Percentiles rank a stretch among this genome's conserved stretches.
These are phyloP conservation scores for Siniperca obscura DNA, from an alignment of 2,797 vertebrate species.

Conservation along the genomic window DNA sequence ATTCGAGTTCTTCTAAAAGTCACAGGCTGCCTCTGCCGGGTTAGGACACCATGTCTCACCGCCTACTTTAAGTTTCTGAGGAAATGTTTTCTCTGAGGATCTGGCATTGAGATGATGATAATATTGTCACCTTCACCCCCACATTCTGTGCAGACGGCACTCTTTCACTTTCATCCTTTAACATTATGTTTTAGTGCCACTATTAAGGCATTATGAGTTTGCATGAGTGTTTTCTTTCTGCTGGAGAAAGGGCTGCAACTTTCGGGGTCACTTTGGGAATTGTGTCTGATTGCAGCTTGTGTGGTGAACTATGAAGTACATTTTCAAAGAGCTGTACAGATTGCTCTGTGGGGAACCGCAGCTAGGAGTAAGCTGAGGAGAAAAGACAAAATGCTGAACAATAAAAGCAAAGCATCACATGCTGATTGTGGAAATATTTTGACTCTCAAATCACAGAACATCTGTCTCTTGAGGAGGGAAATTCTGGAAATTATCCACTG, in stretches of 20 bases:
- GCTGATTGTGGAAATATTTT: conserved; percentile 44
- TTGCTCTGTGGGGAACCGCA: conserved; percentile 61
- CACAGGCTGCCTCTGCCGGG: conserved; percentile 29
- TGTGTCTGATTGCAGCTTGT: conserved; percentile 76
- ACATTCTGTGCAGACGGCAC: conserved; percentile 49
- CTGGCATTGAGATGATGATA: conserved; percentile 72
- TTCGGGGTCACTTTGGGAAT: conserved; percentile 76
- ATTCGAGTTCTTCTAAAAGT: conserved; percentile 53
- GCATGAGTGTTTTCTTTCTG: conserved; percentile 61
- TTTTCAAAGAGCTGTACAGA: conserved; percentile 61
- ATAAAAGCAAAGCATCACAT: conserved; percentile 39
- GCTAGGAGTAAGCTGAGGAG: conserved; percentile 34
- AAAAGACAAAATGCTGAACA: conserved; percentile 48
- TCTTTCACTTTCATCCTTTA: conserved; percentile 70
- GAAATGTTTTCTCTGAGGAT: conserved; percentile 70
- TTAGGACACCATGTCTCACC: conserved; percentile 64
- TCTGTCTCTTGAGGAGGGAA: conserved; percentile 23
- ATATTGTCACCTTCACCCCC: conserved; percentile 82
- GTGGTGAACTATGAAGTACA: conserved; percentile 79
- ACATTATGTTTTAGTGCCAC: conserved; percentile 78
- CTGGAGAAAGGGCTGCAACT: conserved; percentile 51
- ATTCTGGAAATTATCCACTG: conserved; percentile 1
- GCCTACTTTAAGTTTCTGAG: conserved; percentile 63
- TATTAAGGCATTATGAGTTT: conserved; percentile 70
- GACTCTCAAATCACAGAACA: conserved; percentile 42